These are phyloP conservation scores for Arnoldichthys spilopterus DNA, from an alignment of 2,797 vertebrate genomes.

Conservation along the genomic window DNA sequence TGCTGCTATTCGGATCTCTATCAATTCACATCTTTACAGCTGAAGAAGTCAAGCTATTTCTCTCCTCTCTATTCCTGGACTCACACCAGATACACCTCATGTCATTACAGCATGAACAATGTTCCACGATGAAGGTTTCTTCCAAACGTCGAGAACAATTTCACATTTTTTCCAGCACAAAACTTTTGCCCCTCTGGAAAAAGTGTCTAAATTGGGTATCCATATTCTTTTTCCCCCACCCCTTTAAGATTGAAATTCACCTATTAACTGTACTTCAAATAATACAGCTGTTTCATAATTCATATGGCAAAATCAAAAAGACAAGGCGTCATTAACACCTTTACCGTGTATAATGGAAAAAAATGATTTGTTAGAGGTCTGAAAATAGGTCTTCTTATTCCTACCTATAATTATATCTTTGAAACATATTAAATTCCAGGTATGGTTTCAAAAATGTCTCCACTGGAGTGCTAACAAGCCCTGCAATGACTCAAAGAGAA, in stretches of 20 bases:
- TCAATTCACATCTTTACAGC: constrained; percentile 20
- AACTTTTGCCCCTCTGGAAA: constrained; percentile 40
- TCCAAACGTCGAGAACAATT: constrained; percentile 6
- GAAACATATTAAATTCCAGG: constrained; percentile 81
- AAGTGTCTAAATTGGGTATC: constrained; percentile 68
- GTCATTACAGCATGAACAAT: constrained; percentile 32
- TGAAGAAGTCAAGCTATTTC: constrained; percentile 16
- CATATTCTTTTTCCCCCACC: constrained; percentile 41
- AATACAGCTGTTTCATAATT: constrained; percentile 77
- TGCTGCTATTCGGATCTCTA: constrained; percentile 29
- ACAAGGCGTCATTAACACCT: constrained; percentile 82
- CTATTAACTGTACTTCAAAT: constrained; percentile 75
- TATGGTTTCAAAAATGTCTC: constrained; percentile 73
- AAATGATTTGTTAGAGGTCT: constrained; percentile 81
- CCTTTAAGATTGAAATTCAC: constrained; percentile 69
- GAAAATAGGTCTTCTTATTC: constrained; percentile 78
- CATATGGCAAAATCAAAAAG: constrained; percentile 79
- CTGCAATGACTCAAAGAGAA: constrained; percentile 67
- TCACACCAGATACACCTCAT: constrained; percentile 2
- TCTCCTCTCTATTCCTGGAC: constrained; percentile 18
- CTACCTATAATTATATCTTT: constrained; percentile 79
- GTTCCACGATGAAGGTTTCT: constrained; percentile 6
- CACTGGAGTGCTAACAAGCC: constrained; percentile 74
- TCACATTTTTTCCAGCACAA: constrained; percentile 30
- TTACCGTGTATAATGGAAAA: constrained; percentile 79